Conservation (phyloP, 2,797 vertebrate genomes). For the Neostethus bicornis region DNA sequence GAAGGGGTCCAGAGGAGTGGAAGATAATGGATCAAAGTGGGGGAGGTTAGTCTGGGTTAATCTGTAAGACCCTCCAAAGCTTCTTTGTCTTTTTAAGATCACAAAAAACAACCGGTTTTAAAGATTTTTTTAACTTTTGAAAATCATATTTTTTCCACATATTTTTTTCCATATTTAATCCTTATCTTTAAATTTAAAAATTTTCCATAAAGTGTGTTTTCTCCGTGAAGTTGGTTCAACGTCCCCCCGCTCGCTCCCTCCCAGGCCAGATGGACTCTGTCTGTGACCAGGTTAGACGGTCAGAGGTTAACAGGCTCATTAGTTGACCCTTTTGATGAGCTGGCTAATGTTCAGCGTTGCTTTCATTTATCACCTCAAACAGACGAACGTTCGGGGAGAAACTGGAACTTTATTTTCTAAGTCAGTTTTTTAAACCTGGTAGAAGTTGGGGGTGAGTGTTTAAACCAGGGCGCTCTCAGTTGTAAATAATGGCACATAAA, state of each 20-base stretch:
- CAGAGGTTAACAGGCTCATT: slow-evolving; percentile 71
- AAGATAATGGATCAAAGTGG: background rate
- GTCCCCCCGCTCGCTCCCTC: no score
- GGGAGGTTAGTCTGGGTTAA: background rate
- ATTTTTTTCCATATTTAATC: no score
- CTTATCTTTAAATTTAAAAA: no score
- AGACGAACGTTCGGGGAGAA: slow-evolving; percentile 4
- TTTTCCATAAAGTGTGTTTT: no score
- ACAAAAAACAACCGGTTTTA: no score
- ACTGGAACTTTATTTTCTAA: slow-evolving; percentile 2
- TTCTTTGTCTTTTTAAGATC: background rate
- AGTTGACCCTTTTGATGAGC: slow-evolving; percentile 52
- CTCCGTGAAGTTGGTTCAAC: no score
- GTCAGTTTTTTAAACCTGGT: background rate
- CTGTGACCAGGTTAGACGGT: slow-evolving; percentile 56
- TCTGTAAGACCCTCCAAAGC: background rate
- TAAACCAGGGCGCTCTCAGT: no score
- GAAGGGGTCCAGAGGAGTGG: background rate
- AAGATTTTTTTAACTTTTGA: no score
- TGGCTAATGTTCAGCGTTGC: slow-evolving; percentile 52
- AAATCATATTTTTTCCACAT: no score
- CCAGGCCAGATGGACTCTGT: slow-evolving; percentile 29
- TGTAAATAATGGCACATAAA: slow-evolving; percentile 21
- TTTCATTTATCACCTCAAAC: slow-evolving; percentile 30
- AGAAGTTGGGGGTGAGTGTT: no score